These are phyloP conservation scores for Dipodomys ordii DNA, from an alignment of 2,113 vertebrate species.

Conservation along the genomic window DNA sequence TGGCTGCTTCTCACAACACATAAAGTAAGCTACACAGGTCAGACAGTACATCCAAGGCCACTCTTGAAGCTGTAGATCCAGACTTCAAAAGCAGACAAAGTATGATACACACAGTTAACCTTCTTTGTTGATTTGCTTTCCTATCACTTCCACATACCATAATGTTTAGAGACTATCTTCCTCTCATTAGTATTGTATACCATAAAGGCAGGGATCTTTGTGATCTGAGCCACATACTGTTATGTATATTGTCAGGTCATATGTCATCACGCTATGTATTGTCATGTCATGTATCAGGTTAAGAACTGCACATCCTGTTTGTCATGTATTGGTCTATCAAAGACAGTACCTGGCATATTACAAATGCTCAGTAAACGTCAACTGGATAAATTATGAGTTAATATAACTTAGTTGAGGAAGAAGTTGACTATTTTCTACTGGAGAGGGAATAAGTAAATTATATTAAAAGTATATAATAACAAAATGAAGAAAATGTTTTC, in stretches of 20 bases:
- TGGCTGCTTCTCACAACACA: not conserved
- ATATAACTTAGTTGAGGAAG: not conserved
- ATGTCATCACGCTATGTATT: no score
- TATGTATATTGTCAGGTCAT: no score
- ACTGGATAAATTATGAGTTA: not conserved
- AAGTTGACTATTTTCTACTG: not conserved
- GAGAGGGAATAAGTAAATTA: conserved; percentile 6
- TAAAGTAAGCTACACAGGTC: not conserved
- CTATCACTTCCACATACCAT: not conserved
- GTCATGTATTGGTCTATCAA: not conserved
- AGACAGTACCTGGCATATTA: not conserved
- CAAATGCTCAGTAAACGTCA: not conserved
- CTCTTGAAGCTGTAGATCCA: not conserved
- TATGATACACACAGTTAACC: rapidly evolving
- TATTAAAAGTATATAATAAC: not conserved
- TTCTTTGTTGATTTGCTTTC: not conserved
- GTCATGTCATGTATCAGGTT: no score
- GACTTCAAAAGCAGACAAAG: rapidly evolving
- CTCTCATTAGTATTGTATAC: not conserved
- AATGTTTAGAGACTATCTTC: not conserved
- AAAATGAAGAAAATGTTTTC: not conserved
- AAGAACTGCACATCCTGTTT: no score
- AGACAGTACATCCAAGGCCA: not conserved
- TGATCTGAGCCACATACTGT: no score
- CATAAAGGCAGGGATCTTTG: no score